Base-by-base conservation (phyloP, 1,140 invertebrate species). In the Drosophila pallidifrons region DNA sequence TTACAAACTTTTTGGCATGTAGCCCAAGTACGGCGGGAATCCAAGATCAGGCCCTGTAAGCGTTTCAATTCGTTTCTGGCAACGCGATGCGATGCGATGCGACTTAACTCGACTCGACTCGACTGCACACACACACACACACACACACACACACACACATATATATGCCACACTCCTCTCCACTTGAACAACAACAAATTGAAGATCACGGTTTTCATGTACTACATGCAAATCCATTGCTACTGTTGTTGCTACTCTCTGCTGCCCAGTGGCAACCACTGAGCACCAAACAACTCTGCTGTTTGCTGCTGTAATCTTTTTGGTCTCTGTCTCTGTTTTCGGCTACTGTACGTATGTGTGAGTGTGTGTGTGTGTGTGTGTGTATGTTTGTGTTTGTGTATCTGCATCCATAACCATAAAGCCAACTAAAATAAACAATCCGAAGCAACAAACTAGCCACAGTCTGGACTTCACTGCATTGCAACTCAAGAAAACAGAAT, bases 151-250 rank as follows among this genome's bases (percentile, higher is more conserved):
- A 32, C 30, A 32, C 30, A 32, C 30, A 32, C 30, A 32, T 0
- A 32, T 7, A 28, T 20, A 51, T 11, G 20, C 49, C 25, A 52
- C 49, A 16, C 63, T 52, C 20, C 15, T 3, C 45, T 15, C 16
- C 32, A 54, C 38, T 38, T 25, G 15, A 55, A 61, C 75, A 78
- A 75, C 83, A 88, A 88, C 83, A 91, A 91, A 91, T 91, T 91
- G 89, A 72, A 87, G 90, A 91, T 91, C 90, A 91, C 90, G 90
- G 89, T 90, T 91, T 91, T 87, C 90, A 90, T 91, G 90, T 91
- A 90, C 67, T 90, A 91, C 90, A 91, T 91, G 89, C 77, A 91
- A 91, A 91, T 91, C 91, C 90, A 91, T 91, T 91, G 90, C 90
- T 91, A 91, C 90, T 90, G 90, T 89, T 88, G 83, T 89, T 88